Base-by-base conservation (phyloP, 30 jellyfish, hydroid and myxozoan species). In the Turritopsis rubra region DNA sequence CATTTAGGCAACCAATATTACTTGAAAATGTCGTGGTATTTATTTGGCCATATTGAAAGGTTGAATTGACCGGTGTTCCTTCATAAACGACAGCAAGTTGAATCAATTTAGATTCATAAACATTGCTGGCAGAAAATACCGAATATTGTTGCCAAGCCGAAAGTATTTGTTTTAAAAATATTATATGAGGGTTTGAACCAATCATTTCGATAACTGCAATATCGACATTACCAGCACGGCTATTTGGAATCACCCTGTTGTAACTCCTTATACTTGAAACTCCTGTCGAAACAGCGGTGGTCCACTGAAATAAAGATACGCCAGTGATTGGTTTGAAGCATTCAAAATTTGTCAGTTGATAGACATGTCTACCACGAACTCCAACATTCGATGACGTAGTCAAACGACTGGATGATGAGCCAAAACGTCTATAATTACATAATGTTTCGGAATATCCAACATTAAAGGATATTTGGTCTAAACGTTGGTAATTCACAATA, bases 381-480 rank as follows among this genome's bases (percentile, higher is more conserved):
- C 77, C 77, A 0, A 68, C 30, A 22, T 68, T 68, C 19, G 77
- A 68, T 68, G 77, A 7, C 23, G 21, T 7, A n/a, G 77, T n/a
- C 77, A 68, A 68, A 27, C 31, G 9, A 68, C 1, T 19, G 9
- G 77, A 68, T 22, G 77, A 68, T 8, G 77, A 8, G 4, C 31
- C 77, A 68, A 68, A 68, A n/a, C 28, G 28, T 68, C 77, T 68
- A 22, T 7, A 68, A 27, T 68, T 68, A 68, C 77, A 68, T n/a
- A 9, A 7, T 27, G 16, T 27, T 68, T 68, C 77, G 19, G 77
- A n/a, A 68, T 68, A 68, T 68, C 77, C 77, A 68, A 27, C 30
- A 68, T 7, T 16, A 17, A 27, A 23, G 16, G 77, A 68, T 68
- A 23, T 19, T 8, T 22, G 28, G 19, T 19, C 21, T 27, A 68